A percentile compares a stretch with the other conserved stretches of the same genome.
Conservation (phyloP, 2,113 vertebrate genomes). For the Micronycteris hirsuta region DNA sequence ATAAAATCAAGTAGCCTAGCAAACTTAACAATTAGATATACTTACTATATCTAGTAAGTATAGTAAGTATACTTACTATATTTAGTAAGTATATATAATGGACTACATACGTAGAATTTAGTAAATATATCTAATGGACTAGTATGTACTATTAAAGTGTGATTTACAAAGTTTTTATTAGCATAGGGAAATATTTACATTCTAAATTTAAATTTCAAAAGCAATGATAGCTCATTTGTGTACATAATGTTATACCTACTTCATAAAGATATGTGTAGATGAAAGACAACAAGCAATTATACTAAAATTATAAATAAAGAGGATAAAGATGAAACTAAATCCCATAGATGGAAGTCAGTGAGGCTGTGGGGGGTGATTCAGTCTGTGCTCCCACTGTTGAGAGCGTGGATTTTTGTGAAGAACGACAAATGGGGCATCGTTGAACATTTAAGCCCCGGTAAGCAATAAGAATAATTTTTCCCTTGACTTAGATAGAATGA, state of each 20-base stretch:
- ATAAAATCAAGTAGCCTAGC: background rate
- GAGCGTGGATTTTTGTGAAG: background rate
- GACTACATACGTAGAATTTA: background rate
- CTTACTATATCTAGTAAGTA: no score
- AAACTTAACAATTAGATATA: background rate
- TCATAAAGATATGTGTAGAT: background rate
- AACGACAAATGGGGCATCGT: background rate
- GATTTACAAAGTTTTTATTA: conserved; percentile 5
- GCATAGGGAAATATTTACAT: background rate
- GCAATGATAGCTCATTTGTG: background rate
- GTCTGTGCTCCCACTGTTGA: background rate
- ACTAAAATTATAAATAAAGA: background rate
- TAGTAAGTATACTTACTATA: no score
- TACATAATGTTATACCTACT: background rate
- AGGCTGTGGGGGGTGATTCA: background rate
- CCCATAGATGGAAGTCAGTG: background rate
- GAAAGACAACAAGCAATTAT: background rate
- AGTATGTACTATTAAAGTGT: background rate
- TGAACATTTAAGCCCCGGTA: background rate
- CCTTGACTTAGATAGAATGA: background rate
- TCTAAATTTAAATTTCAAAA: conserved; percentile 27
- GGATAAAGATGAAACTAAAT: background rate
- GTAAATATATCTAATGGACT: background rate
- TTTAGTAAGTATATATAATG: no score
- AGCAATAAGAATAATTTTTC: background rate